Conservation (phyloP, 1,140 invertebrate genomes). For the Papilio polyxenes region DNA sequence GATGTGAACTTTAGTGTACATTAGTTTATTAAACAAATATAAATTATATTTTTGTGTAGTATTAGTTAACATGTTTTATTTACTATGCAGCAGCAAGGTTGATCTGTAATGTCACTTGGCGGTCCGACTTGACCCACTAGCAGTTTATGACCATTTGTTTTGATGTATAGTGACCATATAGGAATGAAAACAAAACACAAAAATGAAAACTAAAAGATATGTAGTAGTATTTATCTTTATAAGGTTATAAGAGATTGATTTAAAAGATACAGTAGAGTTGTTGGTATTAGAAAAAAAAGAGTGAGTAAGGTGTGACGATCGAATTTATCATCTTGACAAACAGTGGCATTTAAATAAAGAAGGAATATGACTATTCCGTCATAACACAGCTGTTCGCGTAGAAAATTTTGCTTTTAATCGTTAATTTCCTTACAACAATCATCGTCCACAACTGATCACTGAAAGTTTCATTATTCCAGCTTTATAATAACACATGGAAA, state of each 20-base stretch:
- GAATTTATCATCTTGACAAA: too few relatives aligned
- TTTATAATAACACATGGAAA: neutral
- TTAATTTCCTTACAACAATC: neutral
- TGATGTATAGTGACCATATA: constrained; percentile 5
- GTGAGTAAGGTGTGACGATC: too few relatives aligned
- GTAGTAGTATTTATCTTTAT: neutral
- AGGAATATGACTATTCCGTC: too few relatives aligned
- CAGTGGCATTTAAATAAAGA: neutral
- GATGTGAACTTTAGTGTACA: too few relatives aligned
- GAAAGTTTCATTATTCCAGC: neutral
- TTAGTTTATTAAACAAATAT: too few relatives aligned
- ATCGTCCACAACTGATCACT: neutral
- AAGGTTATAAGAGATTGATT: neutral
- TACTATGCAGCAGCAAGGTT: neutral
- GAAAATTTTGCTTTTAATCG: neutral
- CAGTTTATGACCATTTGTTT: constrained; percentile 10
- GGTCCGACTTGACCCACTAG: constrained; percentile 13
- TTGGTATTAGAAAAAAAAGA: too few relatives aligned
- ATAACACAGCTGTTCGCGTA: neutral
- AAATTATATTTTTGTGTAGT: neutral
- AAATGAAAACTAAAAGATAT: neutral
- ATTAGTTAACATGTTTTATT: neutral
- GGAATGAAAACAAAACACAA: neutral
- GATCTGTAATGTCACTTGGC: constrained; percentile 1
- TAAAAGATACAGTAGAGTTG: neutral